Evolutionary conservation across 1,140 invertebrate species (phyloP), one percentile per base, ranked within the genome.

Genomic region (Tachypleus tridentatus): DNA sequence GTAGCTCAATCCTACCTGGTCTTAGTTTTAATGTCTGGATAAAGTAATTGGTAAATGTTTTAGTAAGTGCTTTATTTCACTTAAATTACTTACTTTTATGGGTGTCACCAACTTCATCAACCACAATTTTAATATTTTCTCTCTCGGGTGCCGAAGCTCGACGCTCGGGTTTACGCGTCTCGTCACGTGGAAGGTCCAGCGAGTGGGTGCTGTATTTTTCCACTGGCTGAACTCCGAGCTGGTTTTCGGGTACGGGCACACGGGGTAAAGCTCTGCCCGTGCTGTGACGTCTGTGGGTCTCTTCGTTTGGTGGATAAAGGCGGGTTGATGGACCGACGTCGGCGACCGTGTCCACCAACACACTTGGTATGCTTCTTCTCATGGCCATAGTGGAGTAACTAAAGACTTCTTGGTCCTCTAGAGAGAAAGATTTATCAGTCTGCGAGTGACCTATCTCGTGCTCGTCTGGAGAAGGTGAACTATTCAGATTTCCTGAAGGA

Each of bases 51-150:
- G 29, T 29, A 29, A 29, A 29, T 29, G 29, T 29, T 29, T 29
- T 29, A 29, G 29, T 29, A 29, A 29, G 29, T 29, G 29, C 29
- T 29, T 29, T 29, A 29, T 29, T 29, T 29, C 0, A 29, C 29
- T 29, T 29, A 29, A 29, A 29, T 29, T 29, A 11, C 86, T 80
- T 50, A 91, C 85, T 65, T 71, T 70, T 11, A 67, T 52, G 59
- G 11, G 4, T 48, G 0, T n/a, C 11, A 4, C 49, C 7, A n/a
- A 93, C 89, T 72, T 94, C 91, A 73, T 93, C 89, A 70, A 94
- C 93, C 63, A 94, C 90, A 70, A 93, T 93, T 71, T 90, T 87
- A 69, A 94, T 93, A 58, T 88, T 89, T 77, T 94, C 91, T 0
- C 89, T 89, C 72, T 93, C 90, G 1, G 76, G 74, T 62, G 87